A percentile compares a stretch with the other conserved stretches of the same genome.
Evolutionary conservation across 2,888 invertebrate species (phyloP).

Genomic region (Eupithecia insigniata): DNA sequence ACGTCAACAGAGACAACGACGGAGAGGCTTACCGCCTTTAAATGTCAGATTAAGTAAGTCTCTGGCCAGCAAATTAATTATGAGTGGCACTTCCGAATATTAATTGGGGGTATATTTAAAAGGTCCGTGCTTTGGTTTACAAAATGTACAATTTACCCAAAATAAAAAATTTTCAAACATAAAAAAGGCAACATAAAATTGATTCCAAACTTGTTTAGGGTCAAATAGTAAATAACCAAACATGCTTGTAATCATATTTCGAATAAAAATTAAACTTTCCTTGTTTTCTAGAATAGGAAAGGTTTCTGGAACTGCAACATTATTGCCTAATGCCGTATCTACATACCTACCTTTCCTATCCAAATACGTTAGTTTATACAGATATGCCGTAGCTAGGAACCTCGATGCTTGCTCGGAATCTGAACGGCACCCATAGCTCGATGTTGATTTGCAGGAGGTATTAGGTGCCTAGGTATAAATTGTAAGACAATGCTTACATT

Average conservation of each 20-base stretch:
- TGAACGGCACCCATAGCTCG: conserved; percentile 60
- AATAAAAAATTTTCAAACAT: not conserved
- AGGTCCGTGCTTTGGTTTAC: conserved; percentile 33
- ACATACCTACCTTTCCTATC: conserved; percentile 22
- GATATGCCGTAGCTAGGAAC: conserved; percentile 39
- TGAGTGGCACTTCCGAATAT: conserved; percentile 56
- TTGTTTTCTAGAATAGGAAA: not conserved
- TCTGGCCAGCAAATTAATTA: conserved; percentile 56
- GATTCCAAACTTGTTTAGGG: not conserved
- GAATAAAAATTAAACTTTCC: not conserved
- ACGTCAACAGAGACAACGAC: conserved; percentile 37
- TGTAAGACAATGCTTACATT: not conserved
- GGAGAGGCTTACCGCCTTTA: conserved; percentile 54
- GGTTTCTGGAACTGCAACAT: not conserved
- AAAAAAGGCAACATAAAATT: not conserved
- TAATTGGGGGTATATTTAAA: conserved; percentile 47
- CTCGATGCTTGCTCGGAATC: conserved; percentile 76
- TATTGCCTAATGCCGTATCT: not conserved
- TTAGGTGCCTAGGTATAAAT: conserved; percentile 4
- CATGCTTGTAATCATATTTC: not conserved
- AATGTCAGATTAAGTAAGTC: conserved; percentile 59
- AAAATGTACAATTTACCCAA: conserved; percentile 1
- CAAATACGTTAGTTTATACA: conserved; percentile 39
- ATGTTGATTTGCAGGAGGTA: conserved; percentile 61
- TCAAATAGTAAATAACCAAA: not conserved